Percentiles rank a stretch among this genome's conserved stretches.
Conservation (phyloP, 2,797 vertebrate genomes). For the Apogon talboti region DNA sequence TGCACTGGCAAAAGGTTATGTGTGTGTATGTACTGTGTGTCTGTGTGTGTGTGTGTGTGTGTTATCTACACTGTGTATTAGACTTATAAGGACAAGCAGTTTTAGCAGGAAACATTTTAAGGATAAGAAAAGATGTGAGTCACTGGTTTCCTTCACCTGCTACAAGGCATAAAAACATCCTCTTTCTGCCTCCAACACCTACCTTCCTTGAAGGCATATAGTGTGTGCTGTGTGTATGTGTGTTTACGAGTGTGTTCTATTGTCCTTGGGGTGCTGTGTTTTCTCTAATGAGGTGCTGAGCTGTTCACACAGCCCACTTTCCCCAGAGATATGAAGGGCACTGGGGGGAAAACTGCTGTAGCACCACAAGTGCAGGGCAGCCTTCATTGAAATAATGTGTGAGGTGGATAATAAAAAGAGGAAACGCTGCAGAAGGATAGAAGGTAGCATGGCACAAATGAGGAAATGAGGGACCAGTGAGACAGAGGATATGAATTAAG, state of each 20-base stretch:
- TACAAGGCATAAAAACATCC: constrained; percentile 69
- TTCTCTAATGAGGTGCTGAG: constrained; percentile 65
- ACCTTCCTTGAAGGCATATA: constrained; percentile 40
- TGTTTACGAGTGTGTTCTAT: constrained; percentile 21
- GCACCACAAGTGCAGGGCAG: background rate
- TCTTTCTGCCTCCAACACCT: constrained; percentile 43
- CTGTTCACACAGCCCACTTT: constrained; percentile 55
- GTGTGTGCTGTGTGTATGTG: constrained; percentile 15
- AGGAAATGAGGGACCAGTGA: background rate
- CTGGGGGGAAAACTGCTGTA: constrained; percentile 45
- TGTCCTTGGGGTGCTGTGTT: constrained; percentile 35
- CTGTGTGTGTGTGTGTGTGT: constrained; percentile 17
- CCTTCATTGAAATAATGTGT: background rate
- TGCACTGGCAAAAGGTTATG: constrained; percentile 30
- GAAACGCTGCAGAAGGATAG: background rate
- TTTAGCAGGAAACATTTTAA: constrained; percentile 67
- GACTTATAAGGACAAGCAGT: constrained; percentile 69
- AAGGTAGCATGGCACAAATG: background rate
- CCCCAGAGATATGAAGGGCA: constrained; percentile 35
- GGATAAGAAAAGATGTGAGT: constrained; percentile 76
- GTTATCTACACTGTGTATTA: constrained; percentile 35
- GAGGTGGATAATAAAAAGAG: background rate
- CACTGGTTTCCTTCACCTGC: constrained; percentile 63
- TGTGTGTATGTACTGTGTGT: constrained; percentile 15
- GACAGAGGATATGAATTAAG: background rate